Base-by-base conservation (phyloP, 2,113 vertebrate species). In the Beaufortia kweichowensis region DNA sequence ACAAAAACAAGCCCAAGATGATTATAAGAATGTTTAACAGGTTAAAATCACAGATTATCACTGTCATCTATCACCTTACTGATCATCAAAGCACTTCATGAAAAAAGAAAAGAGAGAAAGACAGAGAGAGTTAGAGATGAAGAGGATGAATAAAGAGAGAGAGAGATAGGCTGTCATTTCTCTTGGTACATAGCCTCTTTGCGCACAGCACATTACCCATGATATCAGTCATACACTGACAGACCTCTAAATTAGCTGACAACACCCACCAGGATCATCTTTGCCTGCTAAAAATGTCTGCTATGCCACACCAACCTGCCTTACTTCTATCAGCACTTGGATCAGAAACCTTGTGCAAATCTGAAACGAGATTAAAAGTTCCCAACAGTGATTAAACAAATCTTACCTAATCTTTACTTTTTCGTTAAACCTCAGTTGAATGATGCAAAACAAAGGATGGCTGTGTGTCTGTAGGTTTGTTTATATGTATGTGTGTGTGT, bases 181-280 rank as follows among this genome's bases (percentile, higher is more conserved):
- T 80, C 81, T 61, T 74, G 81, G 67, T 77, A 83, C 48, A 6
- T 77, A 77, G 68, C 78, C 81, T 83, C 78, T 26, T 80, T 74
- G 71, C 31, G 48, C 8, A 48, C 61, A 29, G 67, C 48, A 77
- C 61, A 79, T 79, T 79, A 76, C 67, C 77, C 74, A 50, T 60
- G 62, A 35, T 43, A 79, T 79, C 73, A 56, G 66, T 82, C 74
- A 73, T 53, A 17, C 7, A 23, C 19, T 68, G 64, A 62, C 78
- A 67, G 67, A 28, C 62, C 21, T 67, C 56, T 39, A 77, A 77
- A 83, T 83, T 56, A 74, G 74, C 61, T 29, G 55, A 71, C 72
- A 66, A 72, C 75, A 64, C 66, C 78, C 78, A 80, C 61, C 78
- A 80, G 78, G 78, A 77, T 31, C 26, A 23, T 66, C 35, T 71